Conservation (phyloP, 2,797 vertebrate genomes). For the Loriculus beryllinus region DNA sequence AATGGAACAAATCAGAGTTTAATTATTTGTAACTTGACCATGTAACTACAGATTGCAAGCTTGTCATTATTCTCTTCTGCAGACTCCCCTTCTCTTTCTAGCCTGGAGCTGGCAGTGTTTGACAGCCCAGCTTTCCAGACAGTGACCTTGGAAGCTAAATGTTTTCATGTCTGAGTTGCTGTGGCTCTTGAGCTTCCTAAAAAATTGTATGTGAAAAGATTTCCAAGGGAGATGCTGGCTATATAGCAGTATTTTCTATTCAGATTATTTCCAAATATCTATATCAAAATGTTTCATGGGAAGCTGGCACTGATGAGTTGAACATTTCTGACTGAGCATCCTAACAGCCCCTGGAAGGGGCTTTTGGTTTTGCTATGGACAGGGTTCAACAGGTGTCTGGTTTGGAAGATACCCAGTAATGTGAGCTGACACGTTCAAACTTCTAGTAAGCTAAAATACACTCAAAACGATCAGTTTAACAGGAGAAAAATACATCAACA, state of each 20-base stretch:
- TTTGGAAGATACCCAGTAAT: not conserved
- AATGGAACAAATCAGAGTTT: not conserved
- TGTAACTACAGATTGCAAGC: not conserved
- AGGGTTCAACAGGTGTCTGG: not conserved
- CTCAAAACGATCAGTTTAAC: not conserved
- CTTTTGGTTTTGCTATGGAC: not conserved
- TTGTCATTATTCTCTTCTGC: not conserved
- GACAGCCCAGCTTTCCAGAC: not conserved
- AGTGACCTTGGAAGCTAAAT: not conserved
- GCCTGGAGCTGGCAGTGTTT: not conserved
- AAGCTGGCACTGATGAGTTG: not conserved
- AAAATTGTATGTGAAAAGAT: not conserved
- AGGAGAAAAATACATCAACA: not conserved
- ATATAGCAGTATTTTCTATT: not conserved
- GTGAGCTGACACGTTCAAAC: not conserved
- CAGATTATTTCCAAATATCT: not conserved
- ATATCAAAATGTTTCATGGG: not conserved
- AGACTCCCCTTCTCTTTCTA: not conserved
- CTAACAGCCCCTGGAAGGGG: not conserved
- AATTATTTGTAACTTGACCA: not conserved
- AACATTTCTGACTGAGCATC: not conserved
- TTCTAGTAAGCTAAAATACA: not conserved
- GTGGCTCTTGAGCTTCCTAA: not conserved
- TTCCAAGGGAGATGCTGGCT: not conserved
- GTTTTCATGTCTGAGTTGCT: not conserved